Base-by-base conservation (phyloP, 2,797 vertebrate species). In the Cossypha heuglini region DNA sequence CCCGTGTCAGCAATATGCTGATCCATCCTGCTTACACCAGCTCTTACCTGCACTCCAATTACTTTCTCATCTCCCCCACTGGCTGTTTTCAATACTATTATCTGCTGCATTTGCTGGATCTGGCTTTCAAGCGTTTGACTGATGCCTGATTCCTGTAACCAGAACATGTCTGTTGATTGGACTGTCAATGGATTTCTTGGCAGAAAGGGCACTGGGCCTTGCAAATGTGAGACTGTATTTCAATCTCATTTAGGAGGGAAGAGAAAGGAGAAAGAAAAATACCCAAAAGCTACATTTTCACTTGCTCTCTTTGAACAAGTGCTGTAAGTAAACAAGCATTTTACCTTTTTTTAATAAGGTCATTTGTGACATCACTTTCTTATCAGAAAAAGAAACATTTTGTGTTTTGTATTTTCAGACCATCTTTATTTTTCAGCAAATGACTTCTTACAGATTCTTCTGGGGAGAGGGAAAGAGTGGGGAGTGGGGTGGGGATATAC, bases 331-430 rank as follows among this genome's bases (percentile, higher is more conserved):
- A 97, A 97, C 96, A 96, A 97, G 95, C 61, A 26, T 84, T 97
- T 97, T 91, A 92, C 87, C 77, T 96, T 91, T 94, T 96, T 97
- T 95, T 97, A 98, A 97, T 97, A 97, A 97, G 97, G 97, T 97
- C 97, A 97, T 96, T 95, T 90, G 84, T 78, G 94, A 97, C 97
- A 97, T 96, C 92, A 95, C 86, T 96, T 96, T 97, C 94, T 94
- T 83, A 95, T 84, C 91, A 83, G 88, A 93, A 94, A 86, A 88
- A 81, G 33, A 90, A 95, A 96, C 77, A 78, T 91, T 95, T 82
- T 79, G 26, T 90, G 86, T 64, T 86, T 52, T 88, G 69, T 94
- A 81, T 97, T 96, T 97, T 88, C 93, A 93, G 61, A 52, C 85
- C 64, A 66, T 58, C 52, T 91, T 59, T 86, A 88, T 76, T 94